Base-by-base conservation (phyloP, 2,797 vertebrate genomes). In the Danio aesculapii region DNA sequence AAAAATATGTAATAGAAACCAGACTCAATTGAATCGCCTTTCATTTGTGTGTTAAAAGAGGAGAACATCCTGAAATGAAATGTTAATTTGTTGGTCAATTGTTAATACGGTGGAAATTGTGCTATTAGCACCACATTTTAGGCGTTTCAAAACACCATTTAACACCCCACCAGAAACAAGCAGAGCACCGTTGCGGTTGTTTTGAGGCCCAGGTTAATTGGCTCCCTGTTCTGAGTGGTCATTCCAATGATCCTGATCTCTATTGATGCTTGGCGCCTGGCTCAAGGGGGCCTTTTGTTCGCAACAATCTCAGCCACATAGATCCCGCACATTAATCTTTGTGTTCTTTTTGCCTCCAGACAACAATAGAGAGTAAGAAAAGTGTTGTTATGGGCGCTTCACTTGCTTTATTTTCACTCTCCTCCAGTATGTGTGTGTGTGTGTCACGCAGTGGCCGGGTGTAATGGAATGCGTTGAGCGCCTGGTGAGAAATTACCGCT, bases 401-500 rank as follows among this genome's bases (percentile, higher is more conserved):
- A n/a, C 83, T 81, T 80, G 14, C 83, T 81, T 39, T 82, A 77
- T 89, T 85, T 73, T 83, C 61, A 57, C 82, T 84, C 58, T 5
- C n/a, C 39, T n/a, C 62, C 74, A 19, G 68, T 78, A 77, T 82
- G 50, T 74, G 53, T 44, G 57, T 44, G 52, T 75, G 75, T 71
- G 73, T 67, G 74, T 61, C 9, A 6, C 2, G 53, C 13, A 12
- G 72, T 64, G 72, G 74, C 85, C 63, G n/a, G 58, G 64, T 9
- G 58, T 83, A 88, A 86, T 85, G 87, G 88, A 91, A 89, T 64
- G 83, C 50, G 53, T 83, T 77, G 78, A 78, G 57, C 9, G 3
- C 41, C 64, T 83, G 74, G 68, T 86, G 90, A 91, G 89, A 64
- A 91, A 90, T 91, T 88, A 75, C 82, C 50, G 86, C 87, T 91